Conservation (phyloP, 2,113 vertebrate genomes). For the Terrapene triunguis region DNA sequence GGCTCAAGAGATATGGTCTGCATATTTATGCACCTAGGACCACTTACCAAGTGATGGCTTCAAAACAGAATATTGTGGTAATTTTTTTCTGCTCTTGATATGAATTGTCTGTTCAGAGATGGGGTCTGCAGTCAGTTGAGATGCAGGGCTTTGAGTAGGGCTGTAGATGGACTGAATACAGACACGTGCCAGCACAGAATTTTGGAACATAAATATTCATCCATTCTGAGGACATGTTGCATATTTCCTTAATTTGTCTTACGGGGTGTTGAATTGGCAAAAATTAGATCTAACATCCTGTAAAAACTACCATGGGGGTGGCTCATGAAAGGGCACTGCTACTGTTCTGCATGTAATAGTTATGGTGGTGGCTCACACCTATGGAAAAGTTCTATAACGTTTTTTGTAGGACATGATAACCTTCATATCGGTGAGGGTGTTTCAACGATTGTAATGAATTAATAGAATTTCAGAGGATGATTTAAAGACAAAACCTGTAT, state of each 20-base stretch:
- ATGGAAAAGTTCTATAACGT: neutral
- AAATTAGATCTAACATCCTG: slow-evolving; percentile 26
- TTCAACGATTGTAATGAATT: neutral
- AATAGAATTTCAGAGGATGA: neutral
- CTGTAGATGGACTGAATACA: neutral
- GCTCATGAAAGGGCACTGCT: neutral
- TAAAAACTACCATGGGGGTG: neutral
- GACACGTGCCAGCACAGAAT: fast-evolving
- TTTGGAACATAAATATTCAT: neutral
- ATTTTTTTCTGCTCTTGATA: neutral
- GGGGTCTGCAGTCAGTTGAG: neutral
- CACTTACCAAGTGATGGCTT: neutral
- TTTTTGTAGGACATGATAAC: neutral
- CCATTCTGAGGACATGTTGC: neutral
- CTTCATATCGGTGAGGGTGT: neutral
- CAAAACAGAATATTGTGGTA: neutral
- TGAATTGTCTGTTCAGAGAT: neutral
- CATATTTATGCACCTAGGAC: neutral
- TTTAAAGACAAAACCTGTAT: neutral
- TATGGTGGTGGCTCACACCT: neutral
- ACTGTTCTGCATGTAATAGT: neutral
- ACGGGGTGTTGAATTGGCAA: neutral
- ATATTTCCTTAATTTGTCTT: slow-evolving; percentile 31
- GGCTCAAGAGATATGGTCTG: neutral
- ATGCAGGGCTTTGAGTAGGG: neutral